Evolutionary conservation across 2,113 vertebrate species (phyloP).

Genomic region (human): GRCh38 chr6:2357501-2358000

Average conservation of each 20-base stretch:
- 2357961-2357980: not conserved
- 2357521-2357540: not conserved
- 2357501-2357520: too few species aligned
- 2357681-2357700: not conserved
- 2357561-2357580: not conserved
- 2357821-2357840: not conserved
- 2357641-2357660: not conserved
- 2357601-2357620: not conserved
- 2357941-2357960: not conserved
- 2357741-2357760: not conserved
- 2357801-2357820: accelerated
- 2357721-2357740: not conserved
- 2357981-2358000: not conserved
- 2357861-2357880: not conserved
- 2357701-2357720: not conserved
- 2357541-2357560: not conserved
- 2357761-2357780: not conserved
- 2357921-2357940: not conserved
- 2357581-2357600: not conserved
- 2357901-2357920: not conserved
- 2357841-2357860: too few species aligned
- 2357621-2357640: not conserved
- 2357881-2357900: not conserved
- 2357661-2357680: not conserved
- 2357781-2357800: accelerated